Evolutionary conservation across 2,797 vertebrate species (phyloP), one percentile per base, ranked within the genome.

Genomic region (Simalia tracyae): DNA sequence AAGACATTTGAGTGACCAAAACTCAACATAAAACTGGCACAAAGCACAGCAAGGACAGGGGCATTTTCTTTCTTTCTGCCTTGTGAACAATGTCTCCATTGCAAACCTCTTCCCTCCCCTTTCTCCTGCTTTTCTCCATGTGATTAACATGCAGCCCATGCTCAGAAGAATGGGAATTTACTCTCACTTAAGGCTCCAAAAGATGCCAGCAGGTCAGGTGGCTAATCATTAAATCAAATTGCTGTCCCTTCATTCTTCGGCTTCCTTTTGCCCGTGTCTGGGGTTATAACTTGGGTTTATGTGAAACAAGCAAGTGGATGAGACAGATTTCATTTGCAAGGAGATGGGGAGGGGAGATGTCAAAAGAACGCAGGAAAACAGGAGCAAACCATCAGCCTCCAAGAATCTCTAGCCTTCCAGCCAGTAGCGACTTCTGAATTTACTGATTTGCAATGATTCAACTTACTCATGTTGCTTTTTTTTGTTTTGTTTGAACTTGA

Each of bases 221-320:
- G 97, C 97, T 97, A 97, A 96, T 97, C 97, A 95, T 97, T 98
- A 97, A 98, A 98, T 98, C 97, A 98, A 96, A 95, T 94, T 94
- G 95, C 95, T 97, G 95, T 97, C 96, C 76, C 95, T 96, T 96
- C 94, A 95, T 94, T 93, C 95, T 97, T 97, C 97, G 97, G 95
- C 94, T 96, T 94, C 95, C 93, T 96, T 94, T 96, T 95, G 94
- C 95, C 94, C 92, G 7, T 64, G 93, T 94, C 94, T 92, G 68
- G 92, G 19, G 90, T 95, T 96, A 94, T 96, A 96, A 95, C 95
- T 96, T 17, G 92, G 96, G 95, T 96, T 97, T 96, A 97, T 96
- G 97, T 97, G 98, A 97, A 98, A 98, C 97, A 98, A 98, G 98
- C 97, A 98, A 97, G 94, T 96, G 96, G 93, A 94, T 96, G 96